A percentile compares a stretch with the other conserved stretches of the same genome.
phyloP scores from a whole-genome alignment of 2,888 invertebrate species.

The Cryptophagus acutangulus region DNA sequence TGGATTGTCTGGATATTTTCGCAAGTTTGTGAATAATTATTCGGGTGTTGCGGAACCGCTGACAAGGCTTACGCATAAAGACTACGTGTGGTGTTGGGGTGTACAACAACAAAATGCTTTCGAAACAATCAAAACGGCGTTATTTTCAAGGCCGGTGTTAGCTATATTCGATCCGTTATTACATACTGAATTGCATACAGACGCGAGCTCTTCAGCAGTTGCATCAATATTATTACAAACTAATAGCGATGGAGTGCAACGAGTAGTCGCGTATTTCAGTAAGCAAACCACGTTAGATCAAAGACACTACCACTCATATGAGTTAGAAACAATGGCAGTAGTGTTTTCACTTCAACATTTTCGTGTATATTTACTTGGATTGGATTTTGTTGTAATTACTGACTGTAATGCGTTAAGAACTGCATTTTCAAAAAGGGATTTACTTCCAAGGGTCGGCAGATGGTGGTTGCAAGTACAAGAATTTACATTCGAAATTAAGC shows the following conservation, averaged over 20 bases:
- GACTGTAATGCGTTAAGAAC: constrained; percentile 36
- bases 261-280: constrained; percentile 36
- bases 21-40: constrained; percentile 26
- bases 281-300: constrained; percentile 35
- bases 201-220: constrained; percentile 27
- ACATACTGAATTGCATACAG: constrained; percentile 32
- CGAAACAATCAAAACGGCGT: constrained; percentile 1
- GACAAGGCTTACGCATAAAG: constrained; percentile 18
- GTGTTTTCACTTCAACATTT: constrained; percentile 36
- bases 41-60: constrained; percentile 22
- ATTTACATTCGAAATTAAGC: constrained; percentile 19
- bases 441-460: constrained; percentile 32
- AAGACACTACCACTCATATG: constrained; percentile 36
- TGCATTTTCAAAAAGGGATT: constrained; percentile 30
- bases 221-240: constrained; percentile 31
- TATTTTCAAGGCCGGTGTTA: constrained; percentile 17
- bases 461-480: constrained; percentile 22
- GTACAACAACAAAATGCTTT: constrained; percentile 7
- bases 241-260: constrained; percentile 23
- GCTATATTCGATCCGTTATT: constrained; percentile 21
- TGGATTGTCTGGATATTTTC: constrained; percentile 24
- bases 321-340: constrained; percentile 39
- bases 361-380: constrained; percentile 34
- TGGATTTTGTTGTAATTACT: constrained; percentile 30
- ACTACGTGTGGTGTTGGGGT: neutral